Conservation (phyloP, 2,797 vertebrate genomes). For the Sebastes paucispinis region DNA sequence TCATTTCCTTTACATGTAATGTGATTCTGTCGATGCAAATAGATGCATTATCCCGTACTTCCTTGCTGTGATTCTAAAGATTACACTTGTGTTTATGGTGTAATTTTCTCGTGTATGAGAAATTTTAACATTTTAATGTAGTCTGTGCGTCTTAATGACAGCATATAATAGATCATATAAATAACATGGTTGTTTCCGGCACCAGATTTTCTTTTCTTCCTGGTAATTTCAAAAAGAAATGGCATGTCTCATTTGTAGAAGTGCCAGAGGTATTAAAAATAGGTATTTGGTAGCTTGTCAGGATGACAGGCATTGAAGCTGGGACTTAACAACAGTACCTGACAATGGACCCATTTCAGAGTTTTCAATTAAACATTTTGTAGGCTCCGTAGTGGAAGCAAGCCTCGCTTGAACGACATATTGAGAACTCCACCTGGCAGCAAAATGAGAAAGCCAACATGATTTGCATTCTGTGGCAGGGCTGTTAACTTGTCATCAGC, state of each 20-base stretch:
- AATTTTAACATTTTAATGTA: background rate
- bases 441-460: constrained; percentile 63
- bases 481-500: constrained; percentile 78
- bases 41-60: background rate
- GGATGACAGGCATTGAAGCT: constrained; percentile 59
- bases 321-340: constrained; percentile 59
- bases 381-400: constrained; percentile 52
- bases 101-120: background rate
- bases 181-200: background rate
- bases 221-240: constrained; percentile 16
- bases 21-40: background rate
- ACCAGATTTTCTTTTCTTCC: constrained; percentile 16
- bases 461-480: constrained; percentile 68
- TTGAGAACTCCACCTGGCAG: constrained; percentile 75
- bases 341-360: constrained; percentile 67
- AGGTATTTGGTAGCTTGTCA: constrained; percentile 65
- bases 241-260: constrained; percentile 37
- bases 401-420: constrained; percentile 60
- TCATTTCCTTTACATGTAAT: background rate
- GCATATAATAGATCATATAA: constrained; percentile 2
- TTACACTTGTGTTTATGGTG: background rate
- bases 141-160: background rate
- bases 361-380: constrained; percentile 74
- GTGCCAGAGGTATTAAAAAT: constrained; percentile 50
- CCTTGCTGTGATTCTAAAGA: background rate